Evolutionary conservation across 2,113 vertebrate genomes (phyloP), one percentile per base, ranked within the genome.

Genomic region (Myotis yumanensis): DNA sequence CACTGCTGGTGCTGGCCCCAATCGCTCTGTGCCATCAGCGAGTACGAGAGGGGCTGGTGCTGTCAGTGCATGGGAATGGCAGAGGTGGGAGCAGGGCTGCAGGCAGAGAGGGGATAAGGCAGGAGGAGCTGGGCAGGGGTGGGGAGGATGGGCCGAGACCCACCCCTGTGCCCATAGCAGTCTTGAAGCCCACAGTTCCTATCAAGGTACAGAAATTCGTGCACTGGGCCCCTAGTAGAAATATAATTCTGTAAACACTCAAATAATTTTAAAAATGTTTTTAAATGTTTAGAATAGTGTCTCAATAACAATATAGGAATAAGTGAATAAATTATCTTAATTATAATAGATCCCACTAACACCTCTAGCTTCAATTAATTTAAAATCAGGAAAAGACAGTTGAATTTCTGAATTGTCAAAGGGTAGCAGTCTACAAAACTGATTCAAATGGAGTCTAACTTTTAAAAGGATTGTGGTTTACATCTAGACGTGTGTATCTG

Each of bases 371-470:
- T 96, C 32, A 86, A 15, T 90, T 25, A 76, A 82, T 62, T 89
- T 66, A 72, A 93, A 93, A 43, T 75, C 25, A 69, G 16, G 11
- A 84, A 92, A 71, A 54, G 3, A 71, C 8, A 71, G 8, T 35
- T 77, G 14, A 3, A 59, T 79, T 84, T 96, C 69, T 82, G 35
- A 96, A 86, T 69, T 89, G 15, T 75, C 52, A 68, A 80, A 32
- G 2, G 80, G 5, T 40, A 91, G 16, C 2, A 20, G 1, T 73
- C 52, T 89, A 94, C 32, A 88, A 57, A 91, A 64, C 48, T 7
- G 22, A 86, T 76, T 66, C 30, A 91, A 79, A 73, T 89, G 18
- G 1, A 52, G 1, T 85, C 9, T 94, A 68, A 85, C 32, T 90
- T 79, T 57, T 82, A 12, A 46, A 77, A 77, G 18, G 90, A 9